These are phyloP conservation scores for Rhimphoctona megacephalus DNA, from an alignment of 2,888 invertebrate genomes.

Conservation along the genomic window DNA sequence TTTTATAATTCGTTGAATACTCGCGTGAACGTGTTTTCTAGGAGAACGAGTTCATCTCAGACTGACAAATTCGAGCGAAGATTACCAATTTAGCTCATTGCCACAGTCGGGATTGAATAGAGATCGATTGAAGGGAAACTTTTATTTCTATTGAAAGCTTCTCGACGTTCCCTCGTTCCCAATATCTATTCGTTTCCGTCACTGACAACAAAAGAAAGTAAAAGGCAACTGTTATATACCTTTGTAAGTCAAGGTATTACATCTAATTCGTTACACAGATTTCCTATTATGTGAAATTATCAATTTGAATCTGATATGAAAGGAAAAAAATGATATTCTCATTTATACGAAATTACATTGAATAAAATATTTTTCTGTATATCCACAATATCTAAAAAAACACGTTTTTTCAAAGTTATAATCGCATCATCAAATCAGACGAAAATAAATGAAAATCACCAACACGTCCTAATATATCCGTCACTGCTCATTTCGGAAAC, in stretches of 20 bases:
- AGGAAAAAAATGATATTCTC: background rate
- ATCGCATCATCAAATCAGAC: no score
- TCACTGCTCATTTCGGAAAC: no score
- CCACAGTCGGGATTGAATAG: constrained; percentile 40
- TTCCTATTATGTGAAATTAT: background rate
- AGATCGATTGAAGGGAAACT: constrained; percentile 13
- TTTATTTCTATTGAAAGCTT: constrained; percentile 31
- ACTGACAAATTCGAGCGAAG: constrained; percentile 58
- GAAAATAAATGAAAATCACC: no score
- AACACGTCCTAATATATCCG: no score
- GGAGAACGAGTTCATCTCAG: background rate
- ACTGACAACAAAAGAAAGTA: constrained; percentile 50
- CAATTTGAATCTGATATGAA: background rate
- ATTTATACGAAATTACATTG: background rate
- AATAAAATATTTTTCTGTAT: background rate
- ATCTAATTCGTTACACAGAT: background rate
- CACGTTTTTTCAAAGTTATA: no score
- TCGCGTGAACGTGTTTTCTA: background rate
- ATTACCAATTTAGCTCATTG: constrained; percentile 48
- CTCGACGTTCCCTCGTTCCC: constrained; percentile 35
- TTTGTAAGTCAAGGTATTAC: constrained; percentile 2
- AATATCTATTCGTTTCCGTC: constrained; percentile 56
- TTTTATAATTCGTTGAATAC: constrained; percentile 1
- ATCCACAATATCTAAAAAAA: no score
- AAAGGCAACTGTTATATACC: background rate